Evolutionary conservation across 2,797 vertebrate species (phyloP), one percentile per base, ranked within the genome.

Genomic region (Lacerta bilineata): DNA sequence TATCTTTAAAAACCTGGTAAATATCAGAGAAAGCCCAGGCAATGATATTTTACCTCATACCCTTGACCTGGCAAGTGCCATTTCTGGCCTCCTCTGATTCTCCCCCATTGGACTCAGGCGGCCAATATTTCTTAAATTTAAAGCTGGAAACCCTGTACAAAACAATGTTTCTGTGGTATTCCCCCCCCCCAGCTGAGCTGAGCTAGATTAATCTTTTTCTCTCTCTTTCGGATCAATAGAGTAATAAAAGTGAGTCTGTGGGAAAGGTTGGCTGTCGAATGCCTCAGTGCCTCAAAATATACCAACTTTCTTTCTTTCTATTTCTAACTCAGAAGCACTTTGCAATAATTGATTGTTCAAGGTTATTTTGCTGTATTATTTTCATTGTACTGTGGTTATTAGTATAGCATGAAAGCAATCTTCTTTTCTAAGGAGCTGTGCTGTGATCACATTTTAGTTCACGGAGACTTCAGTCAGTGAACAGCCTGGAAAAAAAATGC

Each of bases 241-340:
- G 27, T 33, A 87, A 74, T 75, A 81, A 87, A 55, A 87, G 18
- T 43, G n/a, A 75, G 23, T 75, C 72, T 27, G 82, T 76, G 71
- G 86, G 39, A 2, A 68, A 68, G 29, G 18, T 15, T 75, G 74
- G 61, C 79, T 87, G 79, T 29, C 25, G 17, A 66, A 46, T 83
- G 71, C 80, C 66, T 36, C 39, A 74, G 3, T 7, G 15, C 39
- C n/a, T 80, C 79, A 76, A 83, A 86, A 66, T 64, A 75, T 82
- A 23, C 41, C 59, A 43, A 29, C 36, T 81, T 66, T 33, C 27
- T 72, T 79, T 23, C 27, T 72, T 80, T 50, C 29, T 87, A 79
- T 71, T 66, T 75, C 50, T 3, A 78, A 50, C 46, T 75, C 59
- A 64, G 55, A 87, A 82, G 69, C 29, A 82, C 55, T 64, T 87